Base-by-base conservation (phyloP, 1,140 invertebrate genomes). In the Drosophila kikkawai region DNA sequence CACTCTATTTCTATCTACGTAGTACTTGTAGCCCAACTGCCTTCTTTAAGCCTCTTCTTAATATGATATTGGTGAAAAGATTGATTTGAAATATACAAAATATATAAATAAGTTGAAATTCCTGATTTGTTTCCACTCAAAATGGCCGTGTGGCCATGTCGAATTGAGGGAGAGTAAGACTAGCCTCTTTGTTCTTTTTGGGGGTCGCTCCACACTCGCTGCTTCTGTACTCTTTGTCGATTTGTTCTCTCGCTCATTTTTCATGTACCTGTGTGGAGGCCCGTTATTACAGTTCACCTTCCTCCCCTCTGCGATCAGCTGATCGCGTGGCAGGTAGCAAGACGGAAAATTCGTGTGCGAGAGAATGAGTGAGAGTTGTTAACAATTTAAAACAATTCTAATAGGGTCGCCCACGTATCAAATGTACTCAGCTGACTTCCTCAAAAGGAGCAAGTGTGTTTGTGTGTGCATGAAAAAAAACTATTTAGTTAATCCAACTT, bases 71-170 rank as follows among this genome's bases (percentile, higher is more conserved):
- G 53, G 19, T 79, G 55, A 41, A 26, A 51, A 44, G 68, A 78
- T 58, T 57, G 29, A 63, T 79, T 45, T 26, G 1, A 58, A 76
- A 73, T n/a, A 34, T 32, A 41, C 2, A 51, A 44, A 50, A 44
- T 60, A 51, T 78, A 50, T 50, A 75, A 69, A 65, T 59, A 66
- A 64, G 32, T 42, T 51, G 17, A 47, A 75, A 50, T 68, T 60
- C 58, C 41, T 50, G 34, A 73, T 63, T 42, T 64, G 55, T 37
- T 57, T 78, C 7, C 50, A 90, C 85, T 88, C 78, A 90, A 87
- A 88, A 84, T 84, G 78, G 69, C 80, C 44, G 44, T 22, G 19
- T 26, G 53, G 7, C 32, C 45, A 42, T 36, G 6, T 37, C 13
- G 22, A 42, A 60, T 44, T 19, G 47, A 51, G 22, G 22, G 19